Evolutionary conservation across 2,797 vertebrate species (phyloP).

Genomic region (Esox lucius): DNA sequence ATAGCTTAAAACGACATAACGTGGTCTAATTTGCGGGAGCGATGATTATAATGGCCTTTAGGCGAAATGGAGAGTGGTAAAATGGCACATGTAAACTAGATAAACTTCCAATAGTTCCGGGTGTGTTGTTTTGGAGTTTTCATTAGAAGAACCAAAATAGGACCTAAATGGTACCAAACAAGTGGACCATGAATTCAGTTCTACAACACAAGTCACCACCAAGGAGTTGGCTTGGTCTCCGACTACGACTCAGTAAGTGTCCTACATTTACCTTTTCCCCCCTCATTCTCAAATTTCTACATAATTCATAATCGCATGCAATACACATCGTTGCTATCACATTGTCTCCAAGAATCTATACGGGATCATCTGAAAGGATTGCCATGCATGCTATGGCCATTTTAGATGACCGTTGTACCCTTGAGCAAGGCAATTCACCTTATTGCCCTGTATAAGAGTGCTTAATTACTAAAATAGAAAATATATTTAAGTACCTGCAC

Average conservation of each 20-base stretch:
- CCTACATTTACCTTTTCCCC: not conserved
- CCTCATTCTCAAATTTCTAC: not conserved
- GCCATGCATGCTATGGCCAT: not conserved
- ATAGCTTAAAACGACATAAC: not conserved
- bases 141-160: conserved; percentile 23
- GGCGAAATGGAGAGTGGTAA: not conserved
- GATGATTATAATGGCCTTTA: not conserved
- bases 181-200: conserved; percentile 64
- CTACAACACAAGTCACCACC: conserved; percentile 69
- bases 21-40: not conserved
- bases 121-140: not conserved
- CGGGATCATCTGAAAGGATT: not conserved
- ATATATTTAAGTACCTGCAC: no score
- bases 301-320: not conserved
- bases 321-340: not conserved
- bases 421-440: no score
- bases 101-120: not conserved
- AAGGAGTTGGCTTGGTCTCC: conserved; percentile 71
- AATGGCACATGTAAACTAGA: conserved; percentile 4
- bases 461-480: no score
- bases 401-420: not conserved
- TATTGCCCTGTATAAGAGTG: no score
- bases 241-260: conserved; percentile 69
- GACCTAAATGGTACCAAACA: conserved; percentile 76
- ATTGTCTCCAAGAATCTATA: not conserved